Conservation (phyloP, 2,797 vertebrate species). For the Coccyzus lansbergi region DNA sequence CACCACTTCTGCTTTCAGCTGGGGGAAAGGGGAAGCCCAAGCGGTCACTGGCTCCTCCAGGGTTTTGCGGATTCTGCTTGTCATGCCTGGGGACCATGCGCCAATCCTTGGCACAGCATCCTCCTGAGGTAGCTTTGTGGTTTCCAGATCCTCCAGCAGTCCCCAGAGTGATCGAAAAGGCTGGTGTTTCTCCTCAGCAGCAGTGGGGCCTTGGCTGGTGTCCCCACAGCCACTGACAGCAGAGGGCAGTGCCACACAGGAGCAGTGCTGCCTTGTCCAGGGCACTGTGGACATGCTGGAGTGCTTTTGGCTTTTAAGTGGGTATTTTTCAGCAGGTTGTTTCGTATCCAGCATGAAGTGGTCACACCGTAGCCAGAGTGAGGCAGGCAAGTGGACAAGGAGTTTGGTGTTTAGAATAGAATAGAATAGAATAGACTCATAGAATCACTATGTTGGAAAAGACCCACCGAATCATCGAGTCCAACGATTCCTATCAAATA, state of each 20-base stretch:
- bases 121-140: neutral
- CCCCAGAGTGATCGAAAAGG: neutral
- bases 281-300: accelerated
- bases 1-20: conserved; percentile 37
- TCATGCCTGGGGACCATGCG: accelerated
- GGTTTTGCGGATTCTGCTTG: neutral
- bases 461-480: no score
- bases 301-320: accelerated
- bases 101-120: accelerated
- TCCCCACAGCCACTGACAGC: conserved; percentile 21
- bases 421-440: no score
- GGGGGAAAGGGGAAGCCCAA: neutral
- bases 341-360: neutral
- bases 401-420: accelerated
- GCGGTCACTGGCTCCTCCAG: neutral
- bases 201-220: neutral
- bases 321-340: neutral
- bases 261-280: neutral
- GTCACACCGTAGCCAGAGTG: accelerated
- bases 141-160: neutral
- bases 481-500: no score
- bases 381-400: neutral
- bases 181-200: accelerated
- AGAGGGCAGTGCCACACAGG: conserved; percentile 61
- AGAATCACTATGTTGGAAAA: no score